Conservation (phyloP, 64 coral and sea anemone species). For the Platygyra sinensis region DNA sequence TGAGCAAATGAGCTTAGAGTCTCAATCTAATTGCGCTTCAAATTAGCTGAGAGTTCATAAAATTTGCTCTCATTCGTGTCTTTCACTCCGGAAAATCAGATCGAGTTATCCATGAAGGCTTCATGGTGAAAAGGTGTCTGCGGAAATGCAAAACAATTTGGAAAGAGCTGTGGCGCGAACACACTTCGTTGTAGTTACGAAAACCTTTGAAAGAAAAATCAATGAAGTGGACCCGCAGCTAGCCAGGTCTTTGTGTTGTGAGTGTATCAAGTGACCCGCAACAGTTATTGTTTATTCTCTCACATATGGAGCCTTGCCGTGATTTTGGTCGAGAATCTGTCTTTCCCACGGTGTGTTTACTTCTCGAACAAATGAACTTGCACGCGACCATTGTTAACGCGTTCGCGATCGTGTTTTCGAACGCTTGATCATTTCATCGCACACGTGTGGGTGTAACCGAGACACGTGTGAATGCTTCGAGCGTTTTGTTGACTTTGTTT, state of each 20-base stretch:
- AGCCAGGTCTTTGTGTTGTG: neutral
- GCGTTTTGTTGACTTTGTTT: slow-evolving; percentile 5
- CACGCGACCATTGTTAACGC: slow-evolving; percentile 33
- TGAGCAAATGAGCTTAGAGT: neutral
- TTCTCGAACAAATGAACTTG: slow-evolving; percentile 4
- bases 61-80: neutral
- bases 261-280: neutral
- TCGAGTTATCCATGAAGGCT: neutral
- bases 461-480: slow-evolving; percentile 23
- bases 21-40: neutral
- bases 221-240: neutral
- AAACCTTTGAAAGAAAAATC: neutral
- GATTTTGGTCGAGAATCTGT: neutral
- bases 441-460: slow-evolving; percentile 6
- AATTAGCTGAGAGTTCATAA: neutral
- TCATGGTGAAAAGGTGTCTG: no score
- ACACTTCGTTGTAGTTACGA: neutral
- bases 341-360: slow-evolving; percentile 48
- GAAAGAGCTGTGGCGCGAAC: no score
- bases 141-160: no score
- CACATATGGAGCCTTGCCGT: neutral
- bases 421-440: slow-evolving; percentile 19
- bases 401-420: slow-evolving; percentile 20
- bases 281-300: neutral
- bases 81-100: neutral